Base-by-base conservation (phyloP, 2,113 vertebrate genomes). In the Psittacara wagleri region DNA sequence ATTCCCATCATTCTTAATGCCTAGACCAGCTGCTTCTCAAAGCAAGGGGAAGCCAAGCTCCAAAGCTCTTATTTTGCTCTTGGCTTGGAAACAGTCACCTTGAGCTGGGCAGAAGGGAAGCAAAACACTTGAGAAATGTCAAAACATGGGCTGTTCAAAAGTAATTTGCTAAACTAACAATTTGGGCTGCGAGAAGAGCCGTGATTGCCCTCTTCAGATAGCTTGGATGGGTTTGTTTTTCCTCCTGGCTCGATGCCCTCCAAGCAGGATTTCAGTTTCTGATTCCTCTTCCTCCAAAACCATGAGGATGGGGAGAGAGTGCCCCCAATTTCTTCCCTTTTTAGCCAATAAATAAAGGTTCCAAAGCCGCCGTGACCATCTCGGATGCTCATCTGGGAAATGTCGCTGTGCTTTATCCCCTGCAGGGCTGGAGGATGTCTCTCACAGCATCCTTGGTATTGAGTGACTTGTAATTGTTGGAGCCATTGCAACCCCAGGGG, bases 111-210 rank as follows among this genome's bases (percentile, higher is more conserved):
- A 19, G 83, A 76, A 84, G 69, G 91, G 91, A 93, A 93, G 83
- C 27, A 84, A 93, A 93, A 72, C 91, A 91, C 91, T 95, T 35
- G 57, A 91, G 83, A 76, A 33, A 93, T 63, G 83, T 93, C 87
- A 88, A 95, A 93, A 88, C 79, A 81, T 0, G 29, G 85, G 75
- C 89, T 90, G 87, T 76, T 90, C 63, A 61, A 33, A 69, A 84
- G 91, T 81, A 75, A 91, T 95, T 95, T 91, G 83, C 94, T 80
- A 80, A 93, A 80, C 78, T 49, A 93, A 93, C 87, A 84, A 90
- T 91, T 95, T 93, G 87, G 94, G 79, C 91, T 93, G 87, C 0
- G 10, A 91, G 79, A 77, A 84, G 87, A 95, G 83, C 74, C 1
- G 1, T 91, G 91, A 93, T 95, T 95, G 91, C 91, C 91, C 87